Evolutionary conservation across 2,113 vertebrate genomes (phyloP), one percentile per base, ranked within the genome.

Genomic region (Tragelaphus scriptus): DNA sequence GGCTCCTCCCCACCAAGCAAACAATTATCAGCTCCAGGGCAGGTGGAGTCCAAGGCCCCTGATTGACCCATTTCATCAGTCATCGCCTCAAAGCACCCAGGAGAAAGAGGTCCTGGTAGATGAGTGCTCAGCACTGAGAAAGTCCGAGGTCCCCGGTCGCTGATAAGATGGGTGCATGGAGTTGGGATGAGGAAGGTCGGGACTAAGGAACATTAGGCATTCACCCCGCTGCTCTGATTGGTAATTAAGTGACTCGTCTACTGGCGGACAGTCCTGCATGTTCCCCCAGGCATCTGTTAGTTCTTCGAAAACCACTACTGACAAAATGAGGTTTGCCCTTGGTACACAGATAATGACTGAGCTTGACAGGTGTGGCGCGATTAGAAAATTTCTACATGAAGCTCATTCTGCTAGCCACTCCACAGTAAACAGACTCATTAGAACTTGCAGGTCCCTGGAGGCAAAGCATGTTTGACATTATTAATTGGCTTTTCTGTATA

Each of bases 401-500:
- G 98, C 98, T 98, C 99, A 98, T 98, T 98, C 99, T 96, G 98
- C 98, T 98, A 99, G 99, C 99, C 99, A 99, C 98, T 98, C 98
- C 92, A 98, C 98, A 97, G 99, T 99, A 99, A 99, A 99, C 99
- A 99, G 99, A 99, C 99, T 99, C 99, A 99, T 99, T 99, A 99
- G 99, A 98, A 98, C 98, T 98, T 98, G 98, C 99, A 97, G 98
- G 98, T 99, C 99, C 99, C 99, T 55, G 90, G 99, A 99, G 99
- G 98, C 98, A 99, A 99, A 99, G 99, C 99, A 99, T 99, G 99
- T 99, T 99, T 99, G 99, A 99, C 99, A 99, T 99, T 99, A 99
- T 99, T 99, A 99, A 99, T 99, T 99, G 99, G 99, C 99, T 99
- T 99, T 99, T 99, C 99, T 99, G 99, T 99, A 99, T 99, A 99